phyloP scores from a whole-genome alignment of 2,797 vertebrate genomes.

The Urosaurus nigricauda region DNA sequence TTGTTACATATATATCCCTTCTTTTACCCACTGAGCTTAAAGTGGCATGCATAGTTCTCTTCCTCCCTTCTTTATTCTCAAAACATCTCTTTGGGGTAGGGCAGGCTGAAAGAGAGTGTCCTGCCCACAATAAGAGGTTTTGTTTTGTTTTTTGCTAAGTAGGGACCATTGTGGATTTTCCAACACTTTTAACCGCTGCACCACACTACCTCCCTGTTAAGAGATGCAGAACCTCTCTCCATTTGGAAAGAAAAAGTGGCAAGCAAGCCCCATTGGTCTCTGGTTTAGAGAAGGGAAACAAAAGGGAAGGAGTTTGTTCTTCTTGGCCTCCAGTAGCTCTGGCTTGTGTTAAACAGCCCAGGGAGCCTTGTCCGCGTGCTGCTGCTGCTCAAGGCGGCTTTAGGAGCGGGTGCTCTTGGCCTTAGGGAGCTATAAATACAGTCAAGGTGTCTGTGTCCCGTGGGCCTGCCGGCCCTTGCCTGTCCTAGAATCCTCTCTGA shows the following conservation, averaged over 20 bases:
- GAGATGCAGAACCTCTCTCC: neutral
- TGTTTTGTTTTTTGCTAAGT: neutral
- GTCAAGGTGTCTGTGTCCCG: neutral
- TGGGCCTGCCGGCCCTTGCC: slow-evolving; percentile 12
- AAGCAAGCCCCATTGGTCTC: neutral
- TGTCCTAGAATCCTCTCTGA: slow-evolving; percentile 21
- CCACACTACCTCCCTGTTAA: neutral
- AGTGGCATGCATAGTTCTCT: neutral
- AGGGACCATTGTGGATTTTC: neutral
- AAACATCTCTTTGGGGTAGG: neutral
- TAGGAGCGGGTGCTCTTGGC: slow-evolving; percentile 23
- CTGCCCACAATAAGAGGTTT: too few species aligned
- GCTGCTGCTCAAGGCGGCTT: slow-evolving; percentile 36
- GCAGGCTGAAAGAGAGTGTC: neutral
- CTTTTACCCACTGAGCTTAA: neutral
- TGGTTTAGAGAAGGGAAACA: neutral
- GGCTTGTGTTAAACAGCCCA: neutral
- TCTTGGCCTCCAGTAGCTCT: neutral
- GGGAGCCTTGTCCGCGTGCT: slow-evolving; percentile 29
- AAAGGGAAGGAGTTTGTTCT: neutral
- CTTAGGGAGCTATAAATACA: slow-evolving; percentile 49
- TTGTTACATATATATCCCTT: neutral
- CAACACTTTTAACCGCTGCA: neutral
- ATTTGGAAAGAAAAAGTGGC: neutral
- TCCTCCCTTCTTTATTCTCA: neutral